Base-by-base conservation (phyloP, 2,888 invertebrate species). In the Unio delphinus region DNA sequence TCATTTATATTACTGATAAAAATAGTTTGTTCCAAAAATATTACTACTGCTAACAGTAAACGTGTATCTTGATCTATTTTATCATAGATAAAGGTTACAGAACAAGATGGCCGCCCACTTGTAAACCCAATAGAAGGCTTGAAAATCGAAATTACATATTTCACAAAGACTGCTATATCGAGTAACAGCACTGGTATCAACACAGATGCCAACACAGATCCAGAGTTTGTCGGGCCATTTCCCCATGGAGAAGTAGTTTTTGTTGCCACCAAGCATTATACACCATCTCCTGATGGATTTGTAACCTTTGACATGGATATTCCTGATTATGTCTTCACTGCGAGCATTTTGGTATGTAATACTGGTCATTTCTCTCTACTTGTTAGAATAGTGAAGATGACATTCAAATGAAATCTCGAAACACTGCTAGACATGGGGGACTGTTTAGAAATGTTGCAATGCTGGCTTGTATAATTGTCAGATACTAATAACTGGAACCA, bases 51-150 rank as follows among this genome's bases (percentile, higher is more conserved):
- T 11, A 11, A 45, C 45, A 45, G 45, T 45, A 45, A 45, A 11
- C 2, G 11, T 45, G 45, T 11, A 45, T 45, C 45, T 1, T 45
- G 11, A 45, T 45, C 11, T 45, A 11, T 11, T 45, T 45, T 45
- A 11, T 23, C 55, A 54, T 67, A 84, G 84, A 61, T 82, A 4
- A 79, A 76, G 64, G 78, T 79, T 0, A 73, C 73, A 17, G 79
- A 79, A 55, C 79, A 76, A 20, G 84, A 84, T 64, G 79, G 72
- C 26, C 70, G 75, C 11, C 84, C 84, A 57, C 56, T 77, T n/a
- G 57, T 68, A 8, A 62, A 69, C 20, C 65, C 68, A 23, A 71
- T 71, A 0, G 71, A 70, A 1, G 30, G 73, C 17, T 68, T 77
- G 4, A 72, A 71, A 7, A 69, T 82, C 59, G 67, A 66, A 0